A percentile compares a stretch with the other conserved stretches of the same genome.
phyloP scores from a whole-genome alignment of 2,113 vertebrate genomes.

The Pachypanchax playfairii region DNA sequence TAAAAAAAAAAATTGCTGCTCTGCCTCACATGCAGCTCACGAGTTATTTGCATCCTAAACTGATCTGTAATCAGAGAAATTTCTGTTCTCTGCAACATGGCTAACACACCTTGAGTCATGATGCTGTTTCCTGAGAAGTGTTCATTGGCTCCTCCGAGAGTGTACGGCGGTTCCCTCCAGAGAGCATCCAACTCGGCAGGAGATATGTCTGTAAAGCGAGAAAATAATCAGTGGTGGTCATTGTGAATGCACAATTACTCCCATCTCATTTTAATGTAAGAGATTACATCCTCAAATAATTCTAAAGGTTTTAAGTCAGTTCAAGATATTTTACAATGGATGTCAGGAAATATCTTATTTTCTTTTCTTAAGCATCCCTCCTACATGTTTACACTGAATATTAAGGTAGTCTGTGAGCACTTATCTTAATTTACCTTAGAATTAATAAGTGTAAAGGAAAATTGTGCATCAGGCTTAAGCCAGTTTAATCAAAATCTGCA shows the following conservation, averaged over 20 bases:
- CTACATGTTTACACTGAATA: constrained; percentile 10
- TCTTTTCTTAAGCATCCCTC: not conserved
- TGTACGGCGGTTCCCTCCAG: constrained; percentile 78
- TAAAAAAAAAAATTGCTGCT: constrained; percentile 7
- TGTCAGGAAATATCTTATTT: not conserved
- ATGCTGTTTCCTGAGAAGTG: constrained; percentile 77
- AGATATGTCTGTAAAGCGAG: constrained; percentile 70
- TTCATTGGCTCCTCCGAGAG: constrained; percentile 73
- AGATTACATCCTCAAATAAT: too few species aligned
- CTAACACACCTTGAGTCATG: constrained; percentile 78
- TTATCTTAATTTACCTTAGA: constrained; percentile 3
- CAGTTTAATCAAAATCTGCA: not conserved
- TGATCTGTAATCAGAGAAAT: not conserved
- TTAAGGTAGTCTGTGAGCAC: not conserved
- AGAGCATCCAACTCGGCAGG: constrained; percentile 82
- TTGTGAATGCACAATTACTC: not conserved
- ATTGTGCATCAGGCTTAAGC: not conserved
- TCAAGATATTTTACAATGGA: not conserved
- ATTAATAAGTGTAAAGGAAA: not conserved
- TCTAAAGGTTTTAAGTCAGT: too few species aligned
- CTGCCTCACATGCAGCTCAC: constrained; percentile 12
- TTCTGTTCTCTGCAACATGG: not conserved
- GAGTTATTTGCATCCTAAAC: constrained; percentile 9
- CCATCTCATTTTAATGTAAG: not conserved
- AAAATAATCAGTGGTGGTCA: not conserved